Evolutionary conservation across 2,797 vertebrate genomes (phyloP).

Genomic region (Microhierax caerulescens): DNA sequence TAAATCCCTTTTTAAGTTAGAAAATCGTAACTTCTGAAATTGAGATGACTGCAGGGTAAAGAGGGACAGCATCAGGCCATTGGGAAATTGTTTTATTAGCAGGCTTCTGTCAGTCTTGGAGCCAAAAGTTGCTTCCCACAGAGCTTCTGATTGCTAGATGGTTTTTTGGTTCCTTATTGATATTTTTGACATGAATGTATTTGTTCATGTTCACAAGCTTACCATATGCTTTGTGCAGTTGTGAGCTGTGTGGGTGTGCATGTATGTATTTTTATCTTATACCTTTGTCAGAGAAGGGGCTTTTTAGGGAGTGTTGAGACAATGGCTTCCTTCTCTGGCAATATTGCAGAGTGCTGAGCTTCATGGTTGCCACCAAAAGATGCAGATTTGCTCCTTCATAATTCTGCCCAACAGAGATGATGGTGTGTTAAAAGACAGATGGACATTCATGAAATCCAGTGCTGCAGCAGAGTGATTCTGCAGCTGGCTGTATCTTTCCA

Average conservation of each 20-base stretch:
- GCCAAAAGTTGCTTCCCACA: background rate
- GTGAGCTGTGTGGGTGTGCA: conserved; percentile 20
- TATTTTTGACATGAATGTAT: background rate
- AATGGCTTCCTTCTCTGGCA: background rate
- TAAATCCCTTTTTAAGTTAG: background rate
- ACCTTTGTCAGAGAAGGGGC: background rate
- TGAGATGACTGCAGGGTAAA: background rate
- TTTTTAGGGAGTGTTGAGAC: background rate
- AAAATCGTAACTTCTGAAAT: background rate
- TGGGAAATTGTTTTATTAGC: background rate
- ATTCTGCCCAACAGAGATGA: background rate
- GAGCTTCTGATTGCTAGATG: background rate
- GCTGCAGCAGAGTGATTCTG: background rate
- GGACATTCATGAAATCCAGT: background rate
- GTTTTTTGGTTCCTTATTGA: background rate
- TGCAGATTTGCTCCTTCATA: background rate
- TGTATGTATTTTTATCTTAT: conserved; percentile 2
- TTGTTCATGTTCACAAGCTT: background rate
- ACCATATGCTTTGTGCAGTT: conserved; percentile 24
- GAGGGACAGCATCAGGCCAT: background rate
- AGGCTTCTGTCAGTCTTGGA: background rate
- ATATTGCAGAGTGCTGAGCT: background rate
- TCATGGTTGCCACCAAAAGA: background rate
- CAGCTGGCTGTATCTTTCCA: background rate
- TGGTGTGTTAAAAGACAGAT: background rate